These are phyloP conservation scores for Hydractinia symbiolongicarpus DNA, from an alignment of 30 jellyfish, hydroid and myxozoan genomes.

Conservation along the genomic window DNA sequence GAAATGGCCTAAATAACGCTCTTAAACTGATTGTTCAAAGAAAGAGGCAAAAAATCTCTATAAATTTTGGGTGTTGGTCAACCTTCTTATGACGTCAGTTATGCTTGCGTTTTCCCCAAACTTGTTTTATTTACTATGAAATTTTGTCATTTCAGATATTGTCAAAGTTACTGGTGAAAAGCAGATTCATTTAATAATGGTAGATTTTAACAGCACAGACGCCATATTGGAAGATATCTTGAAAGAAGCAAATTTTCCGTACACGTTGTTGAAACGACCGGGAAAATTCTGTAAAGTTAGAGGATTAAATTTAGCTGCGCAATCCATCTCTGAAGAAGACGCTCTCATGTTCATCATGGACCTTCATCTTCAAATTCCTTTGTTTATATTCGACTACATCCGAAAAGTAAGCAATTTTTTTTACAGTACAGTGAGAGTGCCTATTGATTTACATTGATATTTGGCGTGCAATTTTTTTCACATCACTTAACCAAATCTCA, in stretches of 20 bases:
- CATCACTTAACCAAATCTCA: no score
- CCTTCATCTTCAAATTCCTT: constrained; percentile 33
- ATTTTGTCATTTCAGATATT: constrained; percentile 13
- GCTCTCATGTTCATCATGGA: constrained; percentile 38
- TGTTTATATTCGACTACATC: constrained; percentile 33
- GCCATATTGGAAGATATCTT: constrained; percentile 34
- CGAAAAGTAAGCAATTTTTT: constrained; percentile 25
- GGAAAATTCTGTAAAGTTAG: constrained; percentile 56
- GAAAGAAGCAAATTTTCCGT: constrained; percentile 37
- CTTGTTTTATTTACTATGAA: not conserved
- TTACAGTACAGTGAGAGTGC: not conserved
- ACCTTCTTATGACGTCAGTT: no score
- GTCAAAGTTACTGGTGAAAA: constrained; percentile 48
- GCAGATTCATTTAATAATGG: constrained; percentile 53
- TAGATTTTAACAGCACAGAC: constrained; percentile 75
- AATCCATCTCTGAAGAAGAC: constrained; percentile 28
- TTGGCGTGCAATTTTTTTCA: no score
- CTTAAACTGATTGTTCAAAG: no score
- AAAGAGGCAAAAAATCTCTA: no score
- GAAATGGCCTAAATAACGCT: no score
- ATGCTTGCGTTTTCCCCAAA: no score
- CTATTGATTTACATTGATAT: no score
- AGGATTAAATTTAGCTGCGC: constrained; percentile 28
- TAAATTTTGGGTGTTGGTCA: no score
- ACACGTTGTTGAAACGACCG: constrained; percentile 43